Evolutionary conservation across 2,113 vertebrate species (phyloP).

Genomic region (Microtus ochrogaster): DNA sequence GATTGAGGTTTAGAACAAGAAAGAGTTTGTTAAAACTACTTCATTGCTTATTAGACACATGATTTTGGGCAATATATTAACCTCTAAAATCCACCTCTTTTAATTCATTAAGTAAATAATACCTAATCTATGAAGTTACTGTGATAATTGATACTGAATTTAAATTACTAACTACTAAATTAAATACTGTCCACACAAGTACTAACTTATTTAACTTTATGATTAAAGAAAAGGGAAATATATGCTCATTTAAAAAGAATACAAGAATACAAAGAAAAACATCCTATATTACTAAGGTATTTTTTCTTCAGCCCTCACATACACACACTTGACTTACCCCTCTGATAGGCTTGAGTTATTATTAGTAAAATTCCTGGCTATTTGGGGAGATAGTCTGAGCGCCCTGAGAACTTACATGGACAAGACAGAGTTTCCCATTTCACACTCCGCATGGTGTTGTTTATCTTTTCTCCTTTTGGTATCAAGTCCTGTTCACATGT

Average conservation of each 20-base stretch:
- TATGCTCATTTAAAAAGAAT: neutral
- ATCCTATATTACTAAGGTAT: neutral
- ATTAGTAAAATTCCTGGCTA: neutral
- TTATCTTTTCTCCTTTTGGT: neutral
- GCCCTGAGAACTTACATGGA: neutral
- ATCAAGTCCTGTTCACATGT: neutral
- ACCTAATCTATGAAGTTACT: neutral
- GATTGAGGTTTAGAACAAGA: neutral
- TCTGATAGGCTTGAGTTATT: neutral
- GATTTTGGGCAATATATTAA: neutral
- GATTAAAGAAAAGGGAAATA: neutral
- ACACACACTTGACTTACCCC: neutral
- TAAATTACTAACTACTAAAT: neutral
- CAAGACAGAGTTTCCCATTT: neutral
- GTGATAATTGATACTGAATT: constrained; percentile 15
- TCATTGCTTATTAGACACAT: neutral
- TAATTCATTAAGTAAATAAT: constrained; percentile 18
- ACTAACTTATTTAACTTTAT: constrained; percentile 1
- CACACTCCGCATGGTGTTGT: no score
- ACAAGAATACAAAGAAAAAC: neutral
- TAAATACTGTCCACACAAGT: neutral
- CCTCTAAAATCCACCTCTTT: neutral
- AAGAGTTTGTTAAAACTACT: neutral
- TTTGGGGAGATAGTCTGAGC: neutral
- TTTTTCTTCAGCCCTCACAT: neutral